These are phyloP conservation scores for Benthosema pterotum DNA, from an alignment of 2,797 vertebrate species.

Conservation along the genomic window DNA sequence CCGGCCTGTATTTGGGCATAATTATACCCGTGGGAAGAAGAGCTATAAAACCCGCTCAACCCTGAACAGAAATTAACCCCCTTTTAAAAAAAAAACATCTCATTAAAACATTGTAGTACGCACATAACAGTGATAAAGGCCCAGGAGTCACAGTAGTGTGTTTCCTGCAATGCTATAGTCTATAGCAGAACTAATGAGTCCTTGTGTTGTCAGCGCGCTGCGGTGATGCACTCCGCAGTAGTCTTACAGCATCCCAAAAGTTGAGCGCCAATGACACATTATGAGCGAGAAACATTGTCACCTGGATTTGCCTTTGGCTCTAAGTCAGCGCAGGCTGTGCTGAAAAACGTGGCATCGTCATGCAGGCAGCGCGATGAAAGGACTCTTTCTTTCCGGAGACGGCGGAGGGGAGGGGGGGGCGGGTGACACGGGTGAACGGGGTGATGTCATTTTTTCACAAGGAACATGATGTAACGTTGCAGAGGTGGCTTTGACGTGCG, in stretches of 20 bases:
- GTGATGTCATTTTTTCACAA: too few species aligned
- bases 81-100: slow-evolving; percentile 6
- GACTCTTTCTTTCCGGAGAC: too few species aligned
- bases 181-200: slow-evolving; percentile 57
- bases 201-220: slow-evolving; percentile 37
- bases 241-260: slow-evolving; percentile 7
- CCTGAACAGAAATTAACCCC: slow-evolving; percentile 2
- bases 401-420: too few species aligned
- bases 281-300: slow-evolving; percentile 21
- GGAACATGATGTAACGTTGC: too few species aligned
- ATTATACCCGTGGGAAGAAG: neutral
- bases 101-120: slow-evolving; percentile 39
- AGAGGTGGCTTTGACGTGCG: too few species aligned
- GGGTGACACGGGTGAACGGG: too few species aligned
- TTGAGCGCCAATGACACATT: slow-evolving; percentile 63
- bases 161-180: slow-evolving; percentile 50
- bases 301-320: too few species aligned
- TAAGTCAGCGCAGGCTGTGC: too few species aligned
- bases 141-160: slow-evolving; percentile 47
- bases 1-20: slow-evolving; percentile 4
- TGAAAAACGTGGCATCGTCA: too few species aligned
- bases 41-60: slow-evolving; percentile 8
- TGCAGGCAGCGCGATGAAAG: too few species aligned
- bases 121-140: slow-evolving; percentile 34
- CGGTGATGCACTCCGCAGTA: too few species aligned